A percentile compares a stretch with the other conserved stretches of the same genome.
phyloP scores from a whole-genome alignment of 2,113 vertebrate species.

The Proterorhinus semilunaris region DNA sequence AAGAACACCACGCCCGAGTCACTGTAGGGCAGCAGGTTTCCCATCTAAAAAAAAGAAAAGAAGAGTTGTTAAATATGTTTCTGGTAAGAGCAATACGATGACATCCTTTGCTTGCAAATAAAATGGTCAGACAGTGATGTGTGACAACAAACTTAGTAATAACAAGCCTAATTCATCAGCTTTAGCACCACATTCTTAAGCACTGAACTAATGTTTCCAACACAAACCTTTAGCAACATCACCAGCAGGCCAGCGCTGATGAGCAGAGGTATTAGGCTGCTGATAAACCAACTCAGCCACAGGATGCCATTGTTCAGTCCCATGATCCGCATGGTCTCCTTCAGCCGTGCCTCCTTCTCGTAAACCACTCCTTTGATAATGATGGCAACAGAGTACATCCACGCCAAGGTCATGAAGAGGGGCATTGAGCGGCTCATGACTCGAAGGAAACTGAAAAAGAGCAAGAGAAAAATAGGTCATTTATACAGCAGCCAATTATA shows the following conservation, averaged over 20 bases:
- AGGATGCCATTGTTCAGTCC: conserved; percentile 90
- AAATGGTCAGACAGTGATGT: conserved; percentile 9
- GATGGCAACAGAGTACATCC: conserved; percentile 98
- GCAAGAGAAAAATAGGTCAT: neutral
- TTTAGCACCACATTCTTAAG: conserved; percentile 19
- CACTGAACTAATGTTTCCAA: conserved; percentile 15
- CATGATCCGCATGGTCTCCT: conserved; percentile 98
- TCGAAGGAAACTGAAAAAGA: conserved; percentile 83
- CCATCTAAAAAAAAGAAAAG: conserved; percentile 72
- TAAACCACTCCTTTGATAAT: conserved; percentile 97
- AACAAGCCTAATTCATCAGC: neutral
- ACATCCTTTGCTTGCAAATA: conserved; percentile 30
- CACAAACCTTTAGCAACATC: conserved; percentile 87
- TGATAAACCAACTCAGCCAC: conserved; percentile 99
- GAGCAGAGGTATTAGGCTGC: conserved; percentile 91
- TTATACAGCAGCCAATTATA: neutral
- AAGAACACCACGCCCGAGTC: conserved; percentile 90
- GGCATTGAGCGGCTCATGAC: conserved; percentile 97
- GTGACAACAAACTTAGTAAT: conserved; percentile 9
- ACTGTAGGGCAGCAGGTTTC: conserved; percentile 94
- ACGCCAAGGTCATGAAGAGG: conserved; percentile 96
- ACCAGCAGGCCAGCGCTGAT: conserved; percentile 90
- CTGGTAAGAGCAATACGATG: conserved; percentile 13
- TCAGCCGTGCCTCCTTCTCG: conserved; percentile 94
- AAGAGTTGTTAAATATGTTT: neutral